Evolutionary conservation across 2,113 vertebrate species (phyloP).

Genomic region (Apus apus): DNA sequence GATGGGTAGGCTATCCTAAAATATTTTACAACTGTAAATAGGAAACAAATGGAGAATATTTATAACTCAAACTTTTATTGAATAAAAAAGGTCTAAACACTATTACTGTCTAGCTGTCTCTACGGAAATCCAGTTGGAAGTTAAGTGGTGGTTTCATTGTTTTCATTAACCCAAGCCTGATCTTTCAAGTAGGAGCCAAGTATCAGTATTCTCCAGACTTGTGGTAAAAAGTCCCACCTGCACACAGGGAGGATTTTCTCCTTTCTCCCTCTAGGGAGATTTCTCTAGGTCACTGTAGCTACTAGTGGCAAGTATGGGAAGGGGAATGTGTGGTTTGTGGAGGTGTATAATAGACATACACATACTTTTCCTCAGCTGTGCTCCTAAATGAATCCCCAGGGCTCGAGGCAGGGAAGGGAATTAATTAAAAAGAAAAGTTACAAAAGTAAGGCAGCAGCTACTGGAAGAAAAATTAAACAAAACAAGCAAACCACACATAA

Average conservation of each 20-base stretch:
- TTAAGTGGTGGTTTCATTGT: background rate
- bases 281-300: background rate
- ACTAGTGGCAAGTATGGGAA: background rate
- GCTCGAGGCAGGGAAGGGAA: background rate
- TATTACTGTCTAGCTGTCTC: background rate
- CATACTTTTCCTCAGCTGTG: background rate
- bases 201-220: background rate
- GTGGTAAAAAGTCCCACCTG: background rate
- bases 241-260: background rate
- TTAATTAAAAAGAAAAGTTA: background rate
- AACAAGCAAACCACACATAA: background rate
- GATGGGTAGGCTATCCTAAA: constrained; percentile 78
- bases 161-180: background rate
- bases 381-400: background rate
- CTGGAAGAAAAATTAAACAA: background rate
- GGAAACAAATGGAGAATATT: constrained; percentile 82
- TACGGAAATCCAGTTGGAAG: background rate
- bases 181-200: fast-evolving
- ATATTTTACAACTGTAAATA: constrained; percentile 95
- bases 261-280: background rate
- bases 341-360: background rate
- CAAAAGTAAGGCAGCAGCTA: background rate
- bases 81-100: constrained; percentile 67
- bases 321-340: background rate
- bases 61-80: constrained; percentile 87